These are phyloP conservation scores for Nemoura dubitans DNA, from an alignment of 2,888 invertebrate species.

Conservation along the genomic window DNA sequence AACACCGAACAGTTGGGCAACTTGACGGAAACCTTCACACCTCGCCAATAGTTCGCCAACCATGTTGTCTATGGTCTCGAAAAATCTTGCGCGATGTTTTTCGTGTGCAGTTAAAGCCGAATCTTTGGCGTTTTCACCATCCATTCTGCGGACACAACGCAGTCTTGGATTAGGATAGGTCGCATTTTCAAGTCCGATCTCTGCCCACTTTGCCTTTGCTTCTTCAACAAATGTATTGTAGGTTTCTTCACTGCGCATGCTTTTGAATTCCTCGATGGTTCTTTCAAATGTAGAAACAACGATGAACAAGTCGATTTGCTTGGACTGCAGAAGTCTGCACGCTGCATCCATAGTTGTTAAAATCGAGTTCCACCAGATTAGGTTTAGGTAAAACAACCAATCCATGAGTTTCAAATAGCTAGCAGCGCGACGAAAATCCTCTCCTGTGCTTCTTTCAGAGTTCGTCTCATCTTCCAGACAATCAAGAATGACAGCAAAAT, in stretches of 20 bases:
- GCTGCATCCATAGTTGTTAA: slow-evolving; percentile 8
- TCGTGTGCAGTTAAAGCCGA: slow-evolving; percentile 13
- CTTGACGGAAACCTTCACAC: slow-evolving; percentile 14
- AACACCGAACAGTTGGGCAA: slow-evolving; percentile 1
- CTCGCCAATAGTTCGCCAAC: background rate
- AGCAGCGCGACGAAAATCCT: slow-evolving; percentile 22
- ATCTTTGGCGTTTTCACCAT: slow-evolving; percentile 17
- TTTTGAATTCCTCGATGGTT: background rate
- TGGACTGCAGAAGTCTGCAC: slow-evolving; percentile 23
- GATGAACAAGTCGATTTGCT: slow-evolving; percentile 19
- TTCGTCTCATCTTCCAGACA: slow-evolving; percentile 24
- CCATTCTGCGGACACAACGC: background rate
- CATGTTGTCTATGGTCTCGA: slow-evolving; percentile 21
- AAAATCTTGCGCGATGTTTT: slow-evolving; percentile 18
- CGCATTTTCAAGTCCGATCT: slow-evolving; percentile 8
- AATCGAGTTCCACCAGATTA: slow-evolving; percentile 19
- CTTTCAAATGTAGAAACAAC: slow-evolving; percentile 12
- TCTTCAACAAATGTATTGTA: slow-evolving; percentile 13
- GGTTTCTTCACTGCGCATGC: background rate
- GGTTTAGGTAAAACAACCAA: slow-evolving; percentile 31
- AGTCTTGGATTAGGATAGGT: background rate
- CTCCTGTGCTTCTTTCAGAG: background rate
- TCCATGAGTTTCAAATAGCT: slow-evolving; percentile 9
- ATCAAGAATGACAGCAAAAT: slow-evolving; percentile 17
- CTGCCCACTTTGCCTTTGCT: slow-evolving; percentile 17